Percentiles rank a stretch among this genome's conserved stretches.
These are phyloP conservation scores for Centropyge bicolor DNA, from an alignment of 2,797 vertebrate species.

Conservation along the genomic window DNA sequence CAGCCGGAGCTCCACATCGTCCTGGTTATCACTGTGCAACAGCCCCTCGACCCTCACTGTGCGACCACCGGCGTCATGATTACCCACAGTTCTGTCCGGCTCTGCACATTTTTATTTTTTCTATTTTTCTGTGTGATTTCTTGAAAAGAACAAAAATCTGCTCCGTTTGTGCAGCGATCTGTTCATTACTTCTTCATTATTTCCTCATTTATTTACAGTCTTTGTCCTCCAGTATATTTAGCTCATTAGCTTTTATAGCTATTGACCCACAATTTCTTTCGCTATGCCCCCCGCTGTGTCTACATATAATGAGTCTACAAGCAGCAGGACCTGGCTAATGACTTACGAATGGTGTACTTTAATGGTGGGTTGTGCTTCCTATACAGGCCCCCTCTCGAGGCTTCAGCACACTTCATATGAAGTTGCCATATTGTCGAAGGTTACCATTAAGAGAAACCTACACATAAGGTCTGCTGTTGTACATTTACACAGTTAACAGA, in stretches of 20 bases:
- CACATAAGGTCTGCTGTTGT: conserved; percentile 8
- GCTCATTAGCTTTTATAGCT: conserved; percentile 62
- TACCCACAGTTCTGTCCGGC: conserved; percentile 46
- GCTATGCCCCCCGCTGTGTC: conserved; percentile 32
- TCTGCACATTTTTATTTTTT: conserved; percentile 13
- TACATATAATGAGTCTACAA: conserved; percentile 55
- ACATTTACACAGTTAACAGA: neutral
- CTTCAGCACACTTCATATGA: conserved; percentile 40
- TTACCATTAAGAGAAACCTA: conserved; percentile 23
- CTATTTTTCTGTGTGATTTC: conserved; percentile 35
- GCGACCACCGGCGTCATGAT: conserved; percentile 59
- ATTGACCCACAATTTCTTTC: conserved; percentile 52
- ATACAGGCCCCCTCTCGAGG: conserved; percentile 32
- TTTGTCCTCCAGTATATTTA: conserved; percentile 50
- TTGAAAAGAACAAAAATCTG: conserved; percentile 10
- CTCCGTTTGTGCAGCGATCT: conserved; percentile 12
- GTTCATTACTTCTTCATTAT: conserved; percentile 44
- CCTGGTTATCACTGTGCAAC: conserved; percentile 72
- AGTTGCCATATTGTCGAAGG: conserved; percentile 28
- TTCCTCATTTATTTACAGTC: conserved; percentile 43
- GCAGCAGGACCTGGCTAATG: conserved; percentile 59
- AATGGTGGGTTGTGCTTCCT: conserved; percentile 37
- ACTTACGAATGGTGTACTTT: conserved; percentile 47
- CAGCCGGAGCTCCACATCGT: conserved; percentile 46
- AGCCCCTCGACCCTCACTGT: conserved; percentile 55